These are phyloP conservation scores for Rhinoraja longicauda DNA, from an alignment of 2,797 vertebrate genomes.

Conservation along the genomic window DNA sequence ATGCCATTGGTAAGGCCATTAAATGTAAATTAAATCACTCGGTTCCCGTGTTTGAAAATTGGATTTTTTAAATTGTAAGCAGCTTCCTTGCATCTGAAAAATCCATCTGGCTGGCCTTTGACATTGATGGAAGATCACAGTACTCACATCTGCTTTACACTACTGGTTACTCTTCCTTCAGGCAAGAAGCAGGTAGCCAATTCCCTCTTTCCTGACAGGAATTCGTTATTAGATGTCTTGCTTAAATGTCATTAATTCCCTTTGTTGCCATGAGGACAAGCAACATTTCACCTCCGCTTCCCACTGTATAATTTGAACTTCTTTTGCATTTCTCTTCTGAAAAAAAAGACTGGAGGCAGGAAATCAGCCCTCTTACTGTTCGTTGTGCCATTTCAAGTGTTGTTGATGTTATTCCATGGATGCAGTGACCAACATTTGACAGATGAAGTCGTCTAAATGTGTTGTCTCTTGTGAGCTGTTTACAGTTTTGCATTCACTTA, in stretches of 20 bases:
- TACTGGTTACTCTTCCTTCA: background rate
- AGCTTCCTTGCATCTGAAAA: background rate
- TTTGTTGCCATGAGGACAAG: background rate
- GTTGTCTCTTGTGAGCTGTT: background rate
- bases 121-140: background rate
- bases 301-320: background rate
- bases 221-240: background rate
- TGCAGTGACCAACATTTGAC: conserved; percentile 17
- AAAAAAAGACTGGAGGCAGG: background rate
- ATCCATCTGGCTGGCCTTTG: background rate
- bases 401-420: background rate
- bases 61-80: background rate
- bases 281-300: background rate
- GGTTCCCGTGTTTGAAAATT: background rate
- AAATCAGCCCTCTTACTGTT: background rate
- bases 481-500: conserved; percentile 2
- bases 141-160: background rate
- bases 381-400: background rate
- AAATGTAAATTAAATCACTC: background rate
- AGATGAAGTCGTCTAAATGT: background rate
- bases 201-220: background rate
- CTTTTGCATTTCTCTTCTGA: background rate
- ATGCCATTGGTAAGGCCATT: background rate
- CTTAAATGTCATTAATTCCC: background rate
- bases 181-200: background rate